Conservation (phyloP, 2,113 vertebrate genomes). For the Syngnathus typhle region DNA sequence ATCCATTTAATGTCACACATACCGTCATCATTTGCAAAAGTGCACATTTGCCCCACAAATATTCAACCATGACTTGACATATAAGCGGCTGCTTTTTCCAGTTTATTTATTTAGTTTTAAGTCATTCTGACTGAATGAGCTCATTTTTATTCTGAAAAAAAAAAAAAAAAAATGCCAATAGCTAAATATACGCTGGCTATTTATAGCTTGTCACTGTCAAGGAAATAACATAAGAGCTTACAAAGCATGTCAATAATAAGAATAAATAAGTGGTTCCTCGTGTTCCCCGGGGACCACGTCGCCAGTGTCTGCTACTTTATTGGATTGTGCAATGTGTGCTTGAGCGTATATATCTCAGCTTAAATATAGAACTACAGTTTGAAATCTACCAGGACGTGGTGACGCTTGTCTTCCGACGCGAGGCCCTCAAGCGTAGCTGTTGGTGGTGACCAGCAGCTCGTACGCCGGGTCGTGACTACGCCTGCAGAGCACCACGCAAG, state of each 20-base stretch:
- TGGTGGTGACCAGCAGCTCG: conserved; percentile 89
- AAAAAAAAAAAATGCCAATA: conserved; percentile 10
- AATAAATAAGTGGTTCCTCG: conserved; percentile 61
- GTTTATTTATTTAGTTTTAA: neutral
- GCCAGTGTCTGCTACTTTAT: conserved; percentile 67
- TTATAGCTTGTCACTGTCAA: conserved; percentile 26
- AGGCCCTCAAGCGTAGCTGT: conserved; percentile 82
- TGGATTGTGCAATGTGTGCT: conserved; percentile 69
- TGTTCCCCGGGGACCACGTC: conserved; percentile 48
- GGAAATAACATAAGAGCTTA: conserved; percentile 36
- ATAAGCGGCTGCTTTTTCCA: conserved; percentile 3
- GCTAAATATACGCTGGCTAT: conserved; percentile 48
- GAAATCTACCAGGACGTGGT: conserved; percentile 61
- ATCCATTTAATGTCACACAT: too few species aligned
- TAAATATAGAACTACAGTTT: conserved; percentile 58
- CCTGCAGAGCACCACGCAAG: conserved; percentile 90
- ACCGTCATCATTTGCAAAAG: neutral
- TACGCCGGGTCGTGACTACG: conserved; percentile 91
- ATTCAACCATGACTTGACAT: conserved; percentile 17
- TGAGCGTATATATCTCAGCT: conserved; percentile 45
- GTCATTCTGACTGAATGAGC: conserved; percentile 23
- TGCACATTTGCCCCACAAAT: conserved; percentile 12
- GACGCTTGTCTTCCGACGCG: conserved; percentile 31
- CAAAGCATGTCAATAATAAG: conserved; percentile 29
- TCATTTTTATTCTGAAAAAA: conserved; percentile 16